A percentile compares a stretch with the other conserved stretches of the same genome.
These are phyloP conservation scores for Rhinolophus ferrumequinum DNA, from an alignment of 2,113 vertebrate species.

Conservation along the genomic window DNA sequence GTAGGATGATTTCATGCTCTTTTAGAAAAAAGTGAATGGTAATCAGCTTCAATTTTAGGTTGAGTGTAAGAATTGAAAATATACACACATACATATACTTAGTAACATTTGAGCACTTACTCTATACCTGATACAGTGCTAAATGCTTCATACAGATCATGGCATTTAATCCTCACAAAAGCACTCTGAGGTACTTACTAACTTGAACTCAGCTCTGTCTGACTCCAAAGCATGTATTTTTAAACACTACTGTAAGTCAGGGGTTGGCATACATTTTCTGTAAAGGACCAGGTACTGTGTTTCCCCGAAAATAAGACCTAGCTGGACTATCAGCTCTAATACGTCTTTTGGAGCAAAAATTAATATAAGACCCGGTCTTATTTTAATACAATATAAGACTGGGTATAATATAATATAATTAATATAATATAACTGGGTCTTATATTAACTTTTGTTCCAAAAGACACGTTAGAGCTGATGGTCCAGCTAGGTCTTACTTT, in stretches of 20 bases:
- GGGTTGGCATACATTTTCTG: neutral
- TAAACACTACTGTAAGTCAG: neutral
- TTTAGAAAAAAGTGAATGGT: neutral
- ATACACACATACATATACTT: neutral
- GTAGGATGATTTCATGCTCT: neutral
- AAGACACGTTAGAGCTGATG: no score
- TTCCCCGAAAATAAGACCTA: no score
- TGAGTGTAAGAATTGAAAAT: neutral
- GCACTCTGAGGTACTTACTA: neutral
- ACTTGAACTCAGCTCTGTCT: conserved; percentile 8
- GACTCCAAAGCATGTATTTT: neutral
- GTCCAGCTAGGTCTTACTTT: no score
- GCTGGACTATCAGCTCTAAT: no score
- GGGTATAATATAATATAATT: no score
- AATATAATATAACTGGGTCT: no score
- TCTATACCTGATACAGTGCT: neutral
- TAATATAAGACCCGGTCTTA: no score
- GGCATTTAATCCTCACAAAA: conserved; percentile 28
- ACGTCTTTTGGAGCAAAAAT: no score
- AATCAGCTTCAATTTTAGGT: conserved; percentile 28
- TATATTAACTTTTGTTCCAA: no score
- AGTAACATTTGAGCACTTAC: neutral
- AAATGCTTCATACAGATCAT: neutral
- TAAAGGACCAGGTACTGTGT: neutral
- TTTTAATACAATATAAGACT: no score